Evolutionary conservation across 2,888 invertebrate genomes (phyloP), one percentile per base, ranked within the genome.

Genomic region (Apeira syringaria): DNA sequence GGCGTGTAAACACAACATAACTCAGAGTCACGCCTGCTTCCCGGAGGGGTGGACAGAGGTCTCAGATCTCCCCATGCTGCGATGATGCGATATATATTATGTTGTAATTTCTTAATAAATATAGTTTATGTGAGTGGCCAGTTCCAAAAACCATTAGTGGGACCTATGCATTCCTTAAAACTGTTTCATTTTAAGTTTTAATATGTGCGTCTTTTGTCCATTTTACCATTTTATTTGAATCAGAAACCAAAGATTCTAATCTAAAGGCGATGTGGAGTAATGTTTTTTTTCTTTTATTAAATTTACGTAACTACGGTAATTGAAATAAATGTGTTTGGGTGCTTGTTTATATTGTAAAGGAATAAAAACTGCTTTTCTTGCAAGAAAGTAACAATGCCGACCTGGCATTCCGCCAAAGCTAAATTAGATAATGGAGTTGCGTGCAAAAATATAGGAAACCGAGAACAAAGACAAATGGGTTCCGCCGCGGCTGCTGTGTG

Each of bases 381-480:
- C 68, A 80, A 78, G 77, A 83, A 85, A 80, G 80, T 80, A 84
- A 84, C 80, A 84, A 77, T 80, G 70, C 78, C 78, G 79, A 81
- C 79, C 80, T 88, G 88, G 88, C 87, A 84, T 83, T 82, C 80
- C 78, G 85, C 87, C 88, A 88, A 84, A 85, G 87, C 87, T 84
- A 89, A 89, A 89, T 89, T 89, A 89, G 87, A 88, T 89, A 89
- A 89, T 89, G 88, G 88, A 88, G 84, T 89, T 87, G 87, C 86
- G 88, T 88, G 88, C 88, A 87, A 89, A 89, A 89, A 88, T 87
- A 89, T 88, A 89, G 86, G 85, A 88, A 88, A 85, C 84, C 77
- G 78, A 81, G 85, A 89, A 89, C 88, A 89, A 87, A 88, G 88
- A 88, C 87, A 87, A 88, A 88, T 88, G 88, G 82, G 81, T 79